Conservation (phyloP, 1,140 invertebrate species). For the Bombus soroeensis region DNA sequence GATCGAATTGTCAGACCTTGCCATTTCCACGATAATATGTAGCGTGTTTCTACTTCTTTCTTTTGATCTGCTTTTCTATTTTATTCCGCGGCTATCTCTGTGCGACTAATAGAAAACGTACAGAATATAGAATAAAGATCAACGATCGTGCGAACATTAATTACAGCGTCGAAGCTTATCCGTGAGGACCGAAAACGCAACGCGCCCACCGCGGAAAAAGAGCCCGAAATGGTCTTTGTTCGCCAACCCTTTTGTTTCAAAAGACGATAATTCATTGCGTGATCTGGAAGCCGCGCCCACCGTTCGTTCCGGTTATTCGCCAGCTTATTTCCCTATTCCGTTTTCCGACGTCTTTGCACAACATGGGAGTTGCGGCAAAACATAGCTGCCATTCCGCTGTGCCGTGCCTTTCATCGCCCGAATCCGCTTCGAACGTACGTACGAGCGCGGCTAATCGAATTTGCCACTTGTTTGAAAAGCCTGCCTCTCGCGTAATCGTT, state of each 20-base stretch:
- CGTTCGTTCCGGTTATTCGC: background rate
- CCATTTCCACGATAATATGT: too few species aligned
- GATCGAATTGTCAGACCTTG: too few species aligned
- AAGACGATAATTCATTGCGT: background rate
- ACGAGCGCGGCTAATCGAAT: background rate
- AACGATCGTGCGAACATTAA: background rate
- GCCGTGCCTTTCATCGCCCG: background rate
- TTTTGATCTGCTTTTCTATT: background rate
- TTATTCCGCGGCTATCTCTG: background rate
- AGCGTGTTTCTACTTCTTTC: background rate
- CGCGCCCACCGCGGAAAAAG: background rate
- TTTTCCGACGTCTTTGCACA: background rate
- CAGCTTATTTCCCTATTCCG: background rate
- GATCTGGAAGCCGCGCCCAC: slow-evolving; percentile 1
- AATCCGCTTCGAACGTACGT: background rate
- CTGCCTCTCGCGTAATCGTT: slow-evolving; percentile 1
- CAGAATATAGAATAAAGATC: background rate
- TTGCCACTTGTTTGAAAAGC: background rate
- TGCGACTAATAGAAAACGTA: background rate
- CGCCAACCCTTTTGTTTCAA: background rate
- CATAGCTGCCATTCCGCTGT: background rate
- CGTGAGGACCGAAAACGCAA: background rate
- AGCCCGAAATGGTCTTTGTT: background rate
- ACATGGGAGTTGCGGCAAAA: background rate
- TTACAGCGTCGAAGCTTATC: background rate